Evolutionary conservation across 2,888 invertebrate genomes (phyloP).

Genomic region (Lapara coniferarum): DNA sequence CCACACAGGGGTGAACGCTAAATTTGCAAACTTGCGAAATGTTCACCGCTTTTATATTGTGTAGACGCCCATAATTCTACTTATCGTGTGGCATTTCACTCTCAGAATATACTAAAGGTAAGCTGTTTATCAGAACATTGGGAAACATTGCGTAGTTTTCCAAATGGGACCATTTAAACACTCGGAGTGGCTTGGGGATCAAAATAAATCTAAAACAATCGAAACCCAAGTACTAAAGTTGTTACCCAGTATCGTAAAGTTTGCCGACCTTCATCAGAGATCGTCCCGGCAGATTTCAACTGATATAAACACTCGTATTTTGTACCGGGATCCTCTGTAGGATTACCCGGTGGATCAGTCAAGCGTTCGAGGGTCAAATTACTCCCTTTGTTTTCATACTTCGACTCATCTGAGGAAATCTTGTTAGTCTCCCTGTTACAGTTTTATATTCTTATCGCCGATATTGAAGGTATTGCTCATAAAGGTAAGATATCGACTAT

Average conservation of each 20-base stretch:
- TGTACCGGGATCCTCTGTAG: constrained; percentile 53
- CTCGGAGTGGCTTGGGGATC: constrained; percentile 31
- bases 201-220: constrained; percentile 55
- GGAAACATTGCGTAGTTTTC: constrained; percentile 33
- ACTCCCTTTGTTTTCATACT: constrained; percentile 66
- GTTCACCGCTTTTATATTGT: not conserved
- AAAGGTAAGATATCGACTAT: not conserved
- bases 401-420: constrained; percentile 56
- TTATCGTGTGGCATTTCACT: not conserved
- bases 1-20: not conserved
- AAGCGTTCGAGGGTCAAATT: constrained; percentile 62
- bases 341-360: constrained; percentile 65
- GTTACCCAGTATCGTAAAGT: constrained; percentile 51
- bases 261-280: constrained; percentile 49
- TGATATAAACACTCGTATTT: constrained; percentile 64
- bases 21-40: constrained; percentile 3
- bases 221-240: constrained; percentile 51
- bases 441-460: constrained; percentile 57
- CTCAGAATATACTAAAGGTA: not conserved
- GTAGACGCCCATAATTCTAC: not conserved
- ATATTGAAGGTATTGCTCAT: constrained; percentile 22
- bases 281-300: constrained; percentile 58
- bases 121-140: not conserved
- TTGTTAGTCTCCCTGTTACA: constrained; percentile 57
- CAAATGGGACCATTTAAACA: constrained; percentile 33